phyloP scores from a whole-genome alignment of 2,888 invertebrate species.

The Drosophila fulvimacula region DNA sequence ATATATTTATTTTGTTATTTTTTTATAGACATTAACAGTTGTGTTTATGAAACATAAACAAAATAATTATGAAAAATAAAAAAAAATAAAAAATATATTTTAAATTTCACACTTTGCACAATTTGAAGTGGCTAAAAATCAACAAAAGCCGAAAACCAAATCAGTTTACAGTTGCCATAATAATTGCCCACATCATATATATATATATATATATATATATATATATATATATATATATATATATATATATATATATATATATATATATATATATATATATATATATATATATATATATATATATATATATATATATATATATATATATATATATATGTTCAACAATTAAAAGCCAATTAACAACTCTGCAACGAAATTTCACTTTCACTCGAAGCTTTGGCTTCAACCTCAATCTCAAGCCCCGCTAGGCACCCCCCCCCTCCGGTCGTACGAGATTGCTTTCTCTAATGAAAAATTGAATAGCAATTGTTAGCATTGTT shows the following conservation, averaged over 20 bases:
- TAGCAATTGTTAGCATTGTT: conserved; percentile 47
- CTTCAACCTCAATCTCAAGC: conserved; percentile 28
- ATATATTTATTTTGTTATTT: no score
- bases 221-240: no score
- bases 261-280: no score
- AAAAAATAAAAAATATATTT: no score
- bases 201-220: neutral
- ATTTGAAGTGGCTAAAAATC: neutral
- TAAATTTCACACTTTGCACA: neutral
- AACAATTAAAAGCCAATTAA: conserved; percentile 76
- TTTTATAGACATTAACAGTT: no score
- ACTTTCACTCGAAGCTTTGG: conserved; percentile 66
- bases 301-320: no score
- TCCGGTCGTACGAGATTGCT: conserved; percentile 21
- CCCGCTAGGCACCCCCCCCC: neutral
- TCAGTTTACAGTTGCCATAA: neutral
- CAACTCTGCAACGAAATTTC: conserved; percentile 59
- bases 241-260: neutral
- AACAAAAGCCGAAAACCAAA: neutral
- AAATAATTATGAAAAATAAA: no score
- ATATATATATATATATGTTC: neutral
- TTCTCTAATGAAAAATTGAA: conserved; percentile 52
- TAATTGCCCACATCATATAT: neutral
- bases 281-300: neutral
- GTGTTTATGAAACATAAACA: no score